These are phyloP conservation scores for Triops cancriformis DNA, from an alignment of 1,140 invertebrate genomes.

Conservation along the genomic window DNA sequence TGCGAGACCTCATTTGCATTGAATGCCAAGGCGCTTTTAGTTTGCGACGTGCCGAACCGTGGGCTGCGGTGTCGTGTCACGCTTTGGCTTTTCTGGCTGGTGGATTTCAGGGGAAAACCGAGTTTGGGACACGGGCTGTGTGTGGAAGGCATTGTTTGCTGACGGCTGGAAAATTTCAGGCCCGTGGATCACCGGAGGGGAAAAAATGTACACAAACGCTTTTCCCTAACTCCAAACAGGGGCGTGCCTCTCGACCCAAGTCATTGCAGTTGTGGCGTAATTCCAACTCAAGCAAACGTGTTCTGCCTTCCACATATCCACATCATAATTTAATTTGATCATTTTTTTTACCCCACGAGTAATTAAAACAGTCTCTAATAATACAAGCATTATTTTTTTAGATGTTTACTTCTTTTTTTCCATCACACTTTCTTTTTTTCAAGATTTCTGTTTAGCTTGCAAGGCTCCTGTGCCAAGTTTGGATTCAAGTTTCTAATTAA, in stretches of 20 bases:
- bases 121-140: not conserved
- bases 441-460: not conserved
- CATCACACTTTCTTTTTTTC: not conserved
- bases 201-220: too few species aligned
- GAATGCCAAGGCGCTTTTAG: constrained; percentile 8
- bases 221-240: not conserved
- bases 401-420: not conserved
- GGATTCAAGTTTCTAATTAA: not conserved
- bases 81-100: too few species aligned
- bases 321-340: not conserved
- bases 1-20: not conserved
- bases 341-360: not conserved
- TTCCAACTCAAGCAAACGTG: not conserved
- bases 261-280: not conserved
- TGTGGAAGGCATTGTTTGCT: not conserved
- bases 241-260: not conserved
- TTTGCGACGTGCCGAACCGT: not conserved
- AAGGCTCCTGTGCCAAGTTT: not conserved
- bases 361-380: not conserved
- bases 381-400: not conserved
- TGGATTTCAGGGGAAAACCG: not conserved
- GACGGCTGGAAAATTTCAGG: not conserved
- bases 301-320: not conserved
- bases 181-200: not conserved
- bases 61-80: too few species aligned